Conservation (phyloP, 2,797 vertebrate genomes). For the Lepilemur ruficaudatus region DNA sequence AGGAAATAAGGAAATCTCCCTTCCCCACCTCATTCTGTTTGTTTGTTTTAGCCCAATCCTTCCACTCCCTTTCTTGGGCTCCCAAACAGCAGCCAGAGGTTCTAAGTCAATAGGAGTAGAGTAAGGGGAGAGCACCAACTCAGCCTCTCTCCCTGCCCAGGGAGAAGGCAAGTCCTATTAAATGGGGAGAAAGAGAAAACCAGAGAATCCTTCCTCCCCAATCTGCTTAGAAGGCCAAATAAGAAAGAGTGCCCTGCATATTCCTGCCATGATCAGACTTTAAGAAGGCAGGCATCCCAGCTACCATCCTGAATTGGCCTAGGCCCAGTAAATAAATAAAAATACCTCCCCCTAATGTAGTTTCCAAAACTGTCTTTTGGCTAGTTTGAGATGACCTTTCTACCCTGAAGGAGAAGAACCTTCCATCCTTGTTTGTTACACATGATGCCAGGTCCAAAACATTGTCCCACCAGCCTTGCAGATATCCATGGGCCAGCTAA, state of each 20-base stretch:
- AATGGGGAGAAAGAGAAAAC: constrained; percentile 37
- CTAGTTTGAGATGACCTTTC: constrained; percentile 63
- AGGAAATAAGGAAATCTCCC: constrained; percentile 67
- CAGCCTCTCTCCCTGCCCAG: constrained; percentile 68
- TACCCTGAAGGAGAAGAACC: constrained; percentile 56
- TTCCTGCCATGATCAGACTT: constrained; percentile 73
- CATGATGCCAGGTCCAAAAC: constrained; percentile 46
- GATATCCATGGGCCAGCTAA: neutral
- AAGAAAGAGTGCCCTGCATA: constrained; percentile 68
- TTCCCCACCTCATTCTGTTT: constrained; percentile 57
- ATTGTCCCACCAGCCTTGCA: neutral
- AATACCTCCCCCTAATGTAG: constrained; percentile 31
- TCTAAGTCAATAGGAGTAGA: constrained; percentile 66
- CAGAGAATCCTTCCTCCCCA: constrained; percentile 60
- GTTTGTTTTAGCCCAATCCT: constrained; percentile 56
- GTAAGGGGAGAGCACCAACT: constrained; percentile 77
- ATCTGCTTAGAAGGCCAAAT: constrained; percentile 68
- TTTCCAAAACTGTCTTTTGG: constrained; percentile 68
- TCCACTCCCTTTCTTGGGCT: constrained; percentile 62
- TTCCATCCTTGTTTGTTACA: constrained; percentile 20
- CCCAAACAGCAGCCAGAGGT: constrained; percentile 73
- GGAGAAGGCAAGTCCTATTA: constrained; percentile 76
- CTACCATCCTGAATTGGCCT: constrained; percentile 57
- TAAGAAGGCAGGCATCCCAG: constrained; percentile 73
- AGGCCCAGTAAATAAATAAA: constrained; percentile 70